Percentiles rank a stretch among this genome's conserved stretches.
phyloP scores from a whole-genome alignment of 2,888 invertebrate genomes.

The Myopa testacea region DNA sequence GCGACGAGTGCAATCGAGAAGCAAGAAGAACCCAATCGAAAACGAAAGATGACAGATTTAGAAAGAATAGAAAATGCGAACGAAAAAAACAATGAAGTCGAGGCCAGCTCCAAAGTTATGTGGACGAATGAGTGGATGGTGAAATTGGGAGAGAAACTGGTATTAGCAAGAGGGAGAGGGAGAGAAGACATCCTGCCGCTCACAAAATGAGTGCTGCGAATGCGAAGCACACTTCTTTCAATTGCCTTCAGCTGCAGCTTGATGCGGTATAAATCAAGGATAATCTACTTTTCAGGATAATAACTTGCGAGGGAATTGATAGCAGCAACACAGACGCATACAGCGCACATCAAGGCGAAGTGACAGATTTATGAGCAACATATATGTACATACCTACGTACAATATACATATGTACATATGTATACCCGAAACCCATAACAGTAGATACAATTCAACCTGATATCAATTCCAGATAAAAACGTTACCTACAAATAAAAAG shows the following conservation, averaged over 20 bases:
- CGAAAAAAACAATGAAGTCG: neutral
- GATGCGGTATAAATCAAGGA: slow-evolving; percentile 68
- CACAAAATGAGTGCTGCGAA: slow-evolving; percentile 27
- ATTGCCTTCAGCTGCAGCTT: slow-evolving; percentile 43
- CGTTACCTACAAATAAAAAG: slow-evolving; percentile 23
- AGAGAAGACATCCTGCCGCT: neutral
- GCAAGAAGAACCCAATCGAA: slow-evolving; percentile 27
- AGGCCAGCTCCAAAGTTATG: neutral
- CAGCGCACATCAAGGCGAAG: slow-evolving; percentile 54
- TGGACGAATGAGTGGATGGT: slow-evolving; percentile 11
- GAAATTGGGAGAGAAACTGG: neutral
- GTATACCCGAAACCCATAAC: no score
- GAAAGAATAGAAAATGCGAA: slow-evolving; percentile 5
- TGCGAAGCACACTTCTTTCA: slow-evolving; percentile 52
- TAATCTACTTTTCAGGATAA: slow-evolving; percentile 69
- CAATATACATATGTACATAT: neutral
- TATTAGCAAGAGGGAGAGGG: neutral
- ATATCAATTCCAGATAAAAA: slow-evolving; percentile 67
- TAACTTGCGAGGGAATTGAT: slow-evolving; percentile 69
- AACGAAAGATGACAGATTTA: slow-evolving; percentile 21
- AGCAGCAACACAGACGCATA: slow-evolving; percentile 51
- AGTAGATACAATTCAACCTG: slow-evolving; percentile 47
- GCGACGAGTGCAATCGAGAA: neutral
- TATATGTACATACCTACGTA: slow-evolving; percentile 39
- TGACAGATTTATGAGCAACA: slow-evolving; percentile 65